These are phyloP conservation scores for Actinopyga echinites DNA, from an alignment of 53 echinoderm and acorn worm genomes.

Conservation along the genomic window DNA sequence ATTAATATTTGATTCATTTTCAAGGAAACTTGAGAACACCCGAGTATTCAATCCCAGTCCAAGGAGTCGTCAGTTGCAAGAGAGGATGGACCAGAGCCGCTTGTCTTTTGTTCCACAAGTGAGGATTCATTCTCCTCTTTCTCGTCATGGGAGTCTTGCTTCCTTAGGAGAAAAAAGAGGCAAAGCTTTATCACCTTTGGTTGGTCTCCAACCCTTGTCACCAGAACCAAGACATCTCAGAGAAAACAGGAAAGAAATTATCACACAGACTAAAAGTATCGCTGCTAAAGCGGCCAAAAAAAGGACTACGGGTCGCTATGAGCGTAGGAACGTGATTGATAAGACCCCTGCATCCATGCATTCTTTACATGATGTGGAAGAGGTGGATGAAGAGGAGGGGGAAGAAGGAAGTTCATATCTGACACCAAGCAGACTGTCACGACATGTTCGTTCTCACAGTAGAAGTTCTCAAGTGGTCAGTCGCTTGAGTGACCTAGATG, in stretches of 20 bases:
- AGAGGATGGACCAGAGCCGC: slow-evolving; percentile 40
- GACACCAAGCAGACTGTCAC: slow-evolving; percentile 57
- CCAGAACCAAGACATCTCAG: not conserved
- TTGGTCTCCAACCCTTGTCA: not conserved
- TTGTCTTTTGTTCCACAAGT: not conserved
- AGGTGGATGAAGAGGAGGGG: slow-evolving; percentile 50
- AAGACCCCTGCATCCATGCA: slow-evolving; percentile 61
- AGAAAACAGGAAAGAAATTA: slow-evolving; percentile 72
- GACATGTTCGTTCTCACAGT: slow-evolving; percentile 53
- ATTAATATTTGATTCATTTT: not conserved
- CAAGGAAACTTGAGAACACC: slow-evolving; percentile 46
- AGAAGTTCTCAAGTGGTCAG: not conserved
- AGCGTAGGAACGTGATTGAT: slow-evolving; percentile 39
- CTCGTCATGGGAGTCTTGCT: slow-evolving; percentile 6
- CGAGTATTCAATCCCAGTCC: slow-evolving; percentile 94
- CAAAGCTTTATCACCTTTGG: not conserved
- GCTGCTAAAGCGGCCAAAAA: slow-evolving; percentile 89
- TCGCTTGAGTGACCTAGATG: slow-evolving; percentile 40
- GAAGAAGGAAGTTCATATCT: slow-evolving; percentile 16
- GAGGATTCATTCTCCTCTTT: not conserved
- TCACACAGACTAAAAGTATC: slow-evolving; percentile 84
- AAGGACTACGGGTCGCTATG: slow-evolving; percentile 66
- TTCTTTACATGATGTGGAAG: slow-evolving; percentile 70
- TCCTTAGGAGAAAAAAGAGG: slow-evolving; percentile 2
- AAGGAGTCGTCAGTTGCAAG: slow-evolving; percentile 70